Percentiles rank a stretch among this genome's conserved stretches.
phyloP scores from a whole-genome alignment of 2,113 vertebrate species.

The Mustela lutreola region DNA sequence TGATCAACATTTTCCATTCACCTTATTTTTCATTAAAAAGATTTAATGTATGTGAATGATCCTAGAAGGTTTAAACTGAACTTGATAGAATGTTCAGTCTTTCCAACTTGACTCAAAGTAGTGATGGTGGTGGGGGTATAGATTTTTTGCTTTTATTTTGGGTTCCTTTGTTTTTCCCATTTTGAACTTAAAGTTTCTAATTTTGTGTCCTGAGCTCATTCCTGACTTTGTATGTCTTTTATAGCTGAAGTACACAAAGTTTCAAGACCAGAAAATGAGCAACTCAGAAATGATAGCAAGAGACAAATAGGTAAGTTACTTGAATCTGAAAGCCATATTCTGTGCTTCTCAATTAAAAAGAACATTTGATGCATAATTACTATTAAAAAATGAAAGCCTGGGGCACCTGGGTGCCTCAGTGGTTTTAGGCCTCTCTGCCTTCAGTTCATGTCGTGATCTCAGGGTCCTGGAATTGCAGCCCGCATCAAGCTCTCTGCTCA shows the following conservation, averaged over 20 bases:
- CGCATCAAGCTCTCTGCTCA: not conserved
- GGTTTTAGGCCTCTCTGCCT: not conserved
- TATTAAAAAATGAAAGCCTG: not conserved
- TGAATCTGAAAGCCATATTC: slow-evolving; percentile 27
- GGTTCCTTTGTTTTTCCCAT: not conserved
- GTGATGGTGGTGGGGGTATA: slow-evolving; percentile 49
- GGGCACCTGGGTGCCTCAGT: not conserved
- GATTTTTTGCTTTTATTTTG: slow-evolving; percentile 46
- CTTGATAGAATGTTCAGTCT: slow-evolving; percentile 63
- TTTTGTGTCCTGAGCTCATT: slow-evolving; percentile 66
- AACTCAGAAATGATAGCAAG: slow-evolving; percentile 92
- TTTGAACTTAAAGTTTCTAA: slow-evolving; percentile 53
- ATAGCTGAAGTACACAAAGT: slow-evolving; percentile 92
- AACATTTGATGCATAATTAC: slow-evolving; percentile 1
- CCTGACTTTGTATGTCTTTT: slow-evolving; percentile 82
- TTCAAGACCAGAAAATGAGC: slow-evolving; percentile 91
- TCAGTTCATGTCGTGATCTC: not conserved
- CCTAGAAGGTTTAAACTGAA: slow-evolving; percentile 66
- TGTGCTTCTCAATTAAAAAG: not conserved
- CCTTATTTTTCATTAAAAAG: slow-evolving; percentile 65
- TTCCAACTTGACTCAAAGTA: slow-evolving; percentile 52
- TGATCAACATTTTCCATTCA: slow-evolving; percentile 64
- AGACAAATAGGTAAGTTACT: slow-evolving; percentile 91
- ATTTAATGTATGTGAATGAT: slow-evolving; percentile 57
- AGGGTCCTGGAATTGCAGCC: not conserved